A percentile compares a stretch with the other conserved stretches of the same genome.
phyloP scores from a whole-genome alignment of 1,140 invertebrate genomes.

The Bradysia coprophila region DNA sequence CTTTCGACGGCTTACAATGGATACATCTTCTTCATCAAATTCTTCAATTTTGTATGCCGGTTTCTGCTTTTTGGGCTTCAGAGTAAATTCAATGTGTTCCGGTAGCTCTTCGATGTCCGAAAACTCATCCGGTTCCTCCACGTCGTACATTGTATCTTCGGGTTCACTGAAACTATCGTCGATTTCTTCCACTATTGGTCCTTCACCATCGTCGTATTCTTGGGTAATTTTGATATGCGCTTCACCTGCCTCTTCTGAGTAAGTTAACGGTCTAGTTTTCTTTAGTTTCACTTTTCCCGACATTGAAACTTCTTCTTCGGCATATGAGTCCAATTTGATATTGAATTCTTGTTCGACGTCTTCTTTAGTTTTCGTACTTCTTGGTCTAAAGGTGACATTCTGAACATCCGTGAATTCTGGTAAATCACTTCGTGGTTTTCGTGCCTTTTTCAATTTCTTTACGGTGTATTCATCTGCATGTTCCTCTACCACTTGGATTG shows the following conservation, averaged over 20 bases:
- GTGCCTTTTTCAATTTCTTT: constrained; percentile 45
- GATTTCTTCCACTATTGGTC: constrained; percentile 48
- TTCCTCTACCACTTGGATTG: constrained; percentile 40
- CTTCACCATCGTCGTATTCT: constrained; percentile 42
- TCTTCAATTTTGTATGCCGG: constrained; percentile 19
- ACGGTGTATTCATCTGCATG: constrained; percentile 50
- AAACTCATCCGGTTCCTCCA: constrained; percentile 35
- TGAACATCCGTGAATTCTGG: constrained; percentile 51
- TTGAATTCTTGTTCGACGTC: constrained; percentile 74
- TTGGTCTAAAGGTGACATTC: constrained; percentile 54
- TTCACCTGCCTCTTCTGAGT: constrained; percentile 50
- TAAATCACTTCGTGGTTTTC: constrained; percentile 35
- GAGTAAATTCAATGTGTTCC: constrained; percentile 30
- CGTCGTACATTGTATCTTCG: constrained; percentile 39
- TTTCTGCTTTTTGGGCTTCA: constrained; percentile 27
- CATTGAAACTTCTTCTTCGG: constrained; percentile 71
- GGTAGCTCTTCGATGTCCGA: constrained; percentile 25
- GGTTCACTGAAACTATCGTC: constrained; percentile 35
- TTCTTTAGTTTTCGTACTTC: constrained; percentile 51
- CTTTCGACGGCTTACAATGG: constrained; percentile 27
- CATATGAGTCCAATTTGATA: constrained; percentile 62
- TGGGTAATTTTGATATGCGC: constrained; percentile 48
- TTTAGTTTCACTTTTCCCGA: constrained; percentile 63
- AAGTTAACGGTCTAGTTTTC: constrained; percentile 45
- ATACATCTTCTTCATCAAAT: constrained; percentile 34